phyloP scores from a whole-genome alignment of 2,113 vertebrate species.

The Phalacrocorax brasilianus region DNA sequence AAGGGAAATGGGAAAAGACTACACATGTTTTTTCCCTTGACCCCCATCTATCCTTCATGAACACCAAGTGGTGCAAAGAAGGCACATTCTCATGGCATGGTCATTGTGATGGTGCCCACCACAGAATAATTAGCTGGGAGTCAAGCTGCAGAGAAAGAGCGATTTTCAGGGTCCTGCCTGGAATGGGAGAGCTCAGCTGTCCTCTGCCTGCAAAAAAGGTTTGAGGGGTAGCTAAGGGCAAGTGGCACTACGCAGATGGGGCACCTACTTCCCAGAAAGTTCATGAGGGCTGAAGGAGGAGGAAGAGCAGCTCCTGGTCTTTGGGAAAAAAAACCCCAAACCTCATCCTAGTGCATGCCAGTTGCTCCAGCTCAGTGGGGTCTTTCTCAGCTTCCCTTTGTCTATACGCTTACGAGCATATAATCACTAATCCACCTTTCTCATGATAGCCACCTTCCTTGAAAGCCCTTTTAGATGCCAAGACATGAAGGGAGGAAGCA shows the following conservation, averaged over 20 bases:
- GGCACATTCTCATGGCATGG: rapidly evolving
- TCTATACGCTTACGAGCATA: background rate
- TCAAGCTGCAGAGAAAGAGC: background rate
- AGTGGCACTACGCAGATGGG: background rate
- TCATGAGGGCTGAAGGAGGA: background rate
- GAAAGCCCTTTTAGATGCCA: background rate
- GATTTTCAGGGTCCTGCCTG: background rate
- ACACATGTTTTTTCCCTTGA: background rate
- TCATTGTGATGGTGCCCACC: background rate
- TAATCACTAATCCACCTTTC: background rate
- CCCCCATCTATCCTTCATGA: background rate
- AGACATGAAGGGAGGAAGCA: background rate
- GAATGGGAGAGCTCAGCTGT: background rate
- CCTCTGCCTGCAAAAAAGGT: background rate
- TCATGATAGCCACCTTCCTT: background rate
- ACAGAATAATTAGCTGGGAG: background rate
- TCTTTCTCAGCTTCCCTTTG: background rate
- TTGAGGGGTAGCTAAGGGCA: background rate
- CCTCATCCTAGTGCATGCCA: rapidly evolving
- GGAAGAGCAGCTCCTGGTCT: background rate
- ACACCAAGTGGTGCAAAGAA: background rate
- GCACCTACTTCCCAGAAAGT: background rate
- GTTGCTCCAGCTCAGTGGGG: background rate
- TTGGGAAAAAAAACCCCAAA: background rate
- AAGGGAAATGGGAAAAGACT: background rate